phyloP scores from a whole-genome alignment of 2,888 invertebrate genomes.

The Leptinotarsa peninsularis region DNA sequence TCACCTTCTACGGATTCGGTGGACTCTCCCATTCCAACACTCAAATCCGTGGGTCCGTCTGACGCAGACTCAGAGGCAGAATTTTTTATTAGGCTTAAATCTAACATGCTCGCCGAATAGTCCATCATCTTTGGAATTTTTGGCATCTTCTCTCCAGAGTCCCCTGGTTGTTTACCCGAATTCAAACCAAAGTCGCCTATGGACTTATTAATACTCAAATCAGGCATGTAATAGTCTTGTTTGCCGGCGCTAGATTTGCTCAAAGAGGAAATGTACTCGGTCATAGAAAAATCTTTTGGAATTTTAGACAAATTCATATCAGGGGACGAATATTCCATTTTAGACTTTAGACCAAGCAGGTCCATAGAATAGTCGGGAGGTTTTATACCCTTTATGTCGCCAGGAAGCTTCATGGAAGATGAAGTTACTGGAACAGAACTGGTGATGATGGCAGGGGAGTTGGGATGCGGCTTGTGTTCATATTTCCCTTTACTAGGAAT shows the following conservation, averaged over 20 bases:
- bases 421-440: conserved; percentile 26
- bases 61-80: conserved; percentile 50
- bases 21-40: conserved; percentile 40
- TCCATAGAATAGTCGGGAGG: conserved; percentile 67
- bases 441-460: conserved; percentile 32
- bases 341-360: conserved; percentile 66
- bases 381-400: conserved; percentile 64
- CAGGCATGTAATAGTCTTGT: conserved; percentile 62
- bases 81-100: conserved; percentile 66
- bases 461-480: conserved; percentile 36
- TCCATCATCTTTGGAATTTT: conserved; percentile 73
- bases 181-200: conserved; percentile 55
- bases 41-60: conserved; percentile 54
- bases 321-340: conserved; percentile 66
- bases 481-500: conserved; percentile 58
- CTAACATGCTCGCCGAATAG: conserved; percentile 66
- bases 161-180: conserved; percentile 54
- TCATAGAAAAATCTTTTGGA: conserved; percentile 56
- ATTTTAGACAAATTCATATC: conserved; percentile 65
- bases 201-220: conserved; percentile 66
- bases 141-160: conserved; percentile 67
- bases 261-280: conserved; percentile 56
- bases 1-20: conserved; percentile 34
- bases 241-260: conserved; percentile 47
- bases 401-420: conserved; percentile 60